A percentile compares a stretch with the other conserved stretches of the same genome.
Evolutionary conservation across 2,797 vertebrate species (phyloP).

Genomic region (Crenuchus spilurus): DNA sequence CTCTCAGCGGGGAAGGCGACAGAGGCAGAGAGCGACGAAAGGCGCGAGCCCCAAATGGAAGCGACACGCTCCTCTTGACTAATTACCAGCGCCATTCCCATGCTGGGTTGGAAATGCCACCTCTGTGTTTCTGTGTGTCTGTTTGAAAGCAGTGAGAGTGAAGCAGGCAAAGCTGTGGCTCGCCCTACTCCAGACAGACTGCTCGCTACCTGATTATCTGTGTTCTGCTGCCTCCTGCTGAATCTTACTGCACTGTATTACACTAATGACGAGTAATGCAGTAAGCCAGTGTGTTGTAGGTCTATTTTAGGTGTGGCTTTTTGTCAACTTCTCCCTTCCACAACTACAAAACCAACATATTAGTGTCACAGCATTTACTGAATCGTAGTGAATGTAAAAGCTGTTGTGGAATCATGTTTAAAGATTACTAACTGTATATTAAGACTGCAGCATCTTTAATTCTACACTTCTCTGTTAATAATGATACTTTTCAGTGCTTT

Average conservation of each 20-base stretch:
- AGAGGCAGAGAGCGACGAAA: conserved; percentile 48
- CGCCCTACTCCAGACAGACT: background rate
- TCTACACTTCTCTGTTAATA: too few relatives aligned
- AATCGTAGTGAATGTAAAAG: too few relatives aligned
- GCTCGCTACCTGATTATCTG: conserved; percentile 49
- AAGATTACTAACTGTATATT: too few relatives aligned
- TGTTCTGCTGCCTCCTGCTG: background rate
- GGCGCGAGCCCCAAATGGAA: conserved; percentile 49
- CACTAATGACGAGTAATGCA: conserved; percentile 17
- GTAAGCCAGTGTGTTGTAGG: background rate
- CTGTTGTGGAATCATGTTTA: too few relatives aligned
- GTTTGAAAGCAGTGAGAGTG: conserved; percentile 40
- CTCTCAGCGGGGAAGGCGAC: conserved; percentile 23
- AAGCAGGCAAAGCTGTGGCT: background rate
- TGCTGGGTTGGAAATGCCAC: conserved; percentile 61
- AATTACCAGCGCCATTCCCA: conserved; percentile 60
- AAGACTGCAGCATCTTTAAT: too few relatives aligned
- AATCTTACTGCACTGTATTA: conserved; percentile 4
- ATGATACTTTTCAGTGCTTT: too few relatives aligned
- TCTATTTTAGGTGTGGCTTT: background rate
- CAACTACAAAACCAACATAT: background rate
- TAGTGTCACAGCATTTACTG: too few relatives aligned
- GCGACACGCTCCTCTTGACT: conserved; percentile 51
- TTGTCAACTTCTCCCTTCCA: background rate
- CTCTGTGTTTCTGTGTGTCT: conserved; percentile 53